These are phyloP conservation scores for Lasioglossum baleicum DNA, from an alignment of 1,140 invertebrate species.

Conservation along the genomic window DNA sequence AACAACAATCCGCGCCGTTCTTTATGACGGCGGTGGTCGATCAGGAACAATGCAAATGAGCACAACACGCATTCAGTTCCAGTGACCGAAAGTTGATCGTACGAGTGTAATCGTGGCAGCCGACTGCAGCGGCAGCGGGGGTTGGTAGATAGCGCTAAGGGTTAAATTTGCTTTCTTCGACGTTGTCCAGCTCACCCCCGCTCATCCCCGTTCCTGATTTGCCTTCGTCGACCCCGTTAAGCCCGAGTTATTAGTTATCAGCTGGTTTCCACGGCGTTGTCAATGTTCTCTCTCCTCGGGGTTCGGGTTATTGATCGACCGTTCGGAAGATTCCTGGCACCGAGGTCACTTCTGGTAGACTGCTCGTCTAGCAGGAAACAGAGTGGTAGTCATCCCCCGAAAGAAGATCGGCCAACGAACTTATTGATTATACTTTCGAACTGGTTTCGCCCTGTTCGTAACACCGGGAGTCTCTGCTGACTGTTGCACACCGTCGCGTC, in stretches of 20 bases:
- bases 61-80: constrained; percentile 5
- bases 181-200: neutral
- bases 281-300: constrained; percentile 34
- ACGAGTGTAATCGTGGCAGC: neutral
- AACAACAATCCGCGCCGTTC: neutral
- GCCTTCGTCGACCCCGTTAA: constrained; percentile 14
- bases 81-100: constrained; percentile 14
- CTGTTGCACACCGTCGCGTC: constrained; percentile 50
- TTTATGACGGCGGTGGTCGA: neutral
- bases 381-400: constrained; percentile 59
- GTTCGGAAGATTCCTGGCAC: constrained; percentile 66
- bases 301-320: constrained; percentile 66
- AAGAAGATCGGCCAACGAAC: constrained; percentile 62
- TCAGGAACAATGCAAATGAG: constrained; percentile 9
- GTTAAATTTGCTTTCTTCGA: constrained; percentile 55
- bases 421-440: constrained; percentile 63
- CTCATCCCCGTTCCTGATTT: neutral
- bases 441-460: constrained; percentile 36
- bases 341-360: constrained; percentile 61
- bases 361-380: constrained; percentile 63
- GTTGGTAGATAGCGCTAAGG: neutral
- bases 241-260: constrained; percentile 34
- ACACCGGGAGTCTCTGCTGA: constrained; percentile 45
- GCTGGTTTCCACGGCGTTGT: constrained; percentile 10
- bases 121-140: neutral